These are phyloP conservation scores for Cotesia chilonis DNA, from an alignment of 1,140 invertebrate species.

Conservation along the genomic window DNA sequence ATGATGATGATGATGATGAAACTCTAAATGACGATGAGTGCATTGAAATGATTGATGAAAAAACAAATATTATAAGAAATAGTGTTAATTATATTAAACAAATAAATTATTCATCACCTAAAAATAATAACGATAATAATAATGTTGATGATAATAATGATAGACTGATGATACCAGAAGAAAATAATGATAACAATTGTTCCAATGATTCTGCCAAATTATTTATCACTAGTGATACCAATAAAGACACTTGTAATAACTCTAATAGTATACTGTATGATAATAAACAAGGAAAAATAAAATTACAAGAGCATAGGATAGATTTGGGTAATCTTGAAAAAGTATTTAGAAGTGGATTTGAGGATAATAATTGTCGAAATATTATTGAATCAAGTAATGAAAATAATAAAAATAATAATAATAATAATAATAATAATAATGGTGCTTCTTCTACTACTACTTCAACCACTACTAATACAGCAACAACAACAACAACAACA, in stretches of 20 bases:
- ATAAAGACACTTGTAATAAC: not conserved
- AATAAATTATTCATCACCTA: constrained; percentile 17
- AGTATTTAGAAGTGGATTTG: constrained; percentile 53
- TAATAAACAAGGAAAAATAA: constrained; percentile 43
- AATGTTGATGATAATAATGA: constrained; percentile 32
- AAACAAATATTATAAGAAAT: constrained; percentile 20
- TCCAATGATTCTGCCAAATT: constrained; percentile 10
- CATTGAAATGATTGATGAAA: constrained; percentile 41
- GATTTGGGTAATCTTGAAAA: constrained; percentile 58
- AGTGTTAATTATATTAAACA: constrained; percentile 24
- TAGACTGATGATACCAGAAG: constrained; percentile 38
- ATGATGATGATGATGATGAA: constrained; percentile 51
- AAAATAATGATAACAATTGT: constrained; percentile 35
- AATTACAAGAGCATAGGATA: constrained; percentile 55
- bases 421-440: too few species aligned
- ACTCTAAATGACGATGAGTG: constrained; percentile 49
- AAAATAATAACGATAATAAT: constrained; percentile 9
- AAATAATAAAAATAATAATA: constrained; percentile 20
- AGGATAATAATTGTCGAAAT: constrained; percentile 42
- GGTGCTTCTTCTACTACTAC: too few species aligned
- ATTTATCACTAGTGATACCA: constrained; percentile 25
- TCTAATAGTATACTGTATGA: not conserved
- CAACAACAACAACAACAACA: too few species aligned
- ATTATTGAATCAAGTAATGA: constrained; percentile 46
- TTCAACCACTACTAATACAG: too few species aligned